Percentiles rank a stretch among this genome's conserved stretches.
Evolutionary conservation across 92 coral and sea anemone species (phyloP).

Genomic region (Palythoa grandiflora): DNA sequence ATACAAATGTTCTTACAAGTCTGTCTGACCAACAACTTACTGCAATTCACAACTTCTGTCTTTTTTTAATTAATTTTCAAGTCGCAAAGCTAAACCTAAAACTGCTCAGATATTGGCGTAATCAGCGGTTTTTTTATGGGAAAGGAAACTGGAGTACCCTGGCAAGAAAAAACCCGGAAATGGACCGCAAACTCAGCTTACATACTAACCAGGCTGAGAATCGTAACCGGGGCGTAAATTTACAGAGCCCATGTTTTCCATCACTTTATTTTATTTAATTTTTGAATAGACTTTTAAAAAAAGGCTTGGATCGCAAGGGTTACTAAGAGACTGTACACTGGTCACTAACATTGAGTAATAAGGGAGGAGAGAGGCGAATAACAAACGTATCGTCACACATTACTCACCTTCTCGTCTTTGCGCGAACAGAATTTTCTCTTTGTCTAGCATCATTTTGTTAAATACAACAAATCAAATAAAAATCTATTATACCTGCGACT

Average conservation of each 20-base stretch:
- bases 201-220: too few species aligned
- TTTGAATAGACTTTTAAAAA: too few species aligned
- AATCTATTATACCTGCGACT: conserved; percentile 68
- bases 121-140: not conserved
- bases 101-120: too few species aligned
- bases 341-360: too few species aligned
- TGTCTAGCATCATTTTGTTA: not conserved
- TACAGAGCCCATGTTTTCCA: too few species aligned
- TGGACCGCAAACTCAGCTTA: not conserved
- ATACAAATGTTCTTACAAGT: too few species aligned
- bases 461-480: not conserved
- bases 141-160: conserved; percentile 1
- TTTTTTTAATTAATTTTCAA: not conserved
- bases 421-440: not conserved
- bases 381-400: not conserved
- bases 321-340: too few species aligned
- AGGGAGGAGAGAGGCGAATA: not conserved
- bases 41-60: too few species aligned
- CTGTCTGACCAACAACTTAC: too few species aligned
- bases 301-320: too few species aligned
- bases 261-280: too few species aligned
- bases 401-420: not conserved
- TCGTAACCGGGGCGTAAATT: too few species aligned
- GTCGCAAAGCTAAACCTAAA: not conserved
- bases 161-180: not conserved